A percentile compares a stretch with the other conserved stretches of the same genome.
These are phyloP conservation scores for Ramazzottius varieornatus DNA, from an alignment of 2,888 invertebrate species.

Conservation along the genomic window DNA sequence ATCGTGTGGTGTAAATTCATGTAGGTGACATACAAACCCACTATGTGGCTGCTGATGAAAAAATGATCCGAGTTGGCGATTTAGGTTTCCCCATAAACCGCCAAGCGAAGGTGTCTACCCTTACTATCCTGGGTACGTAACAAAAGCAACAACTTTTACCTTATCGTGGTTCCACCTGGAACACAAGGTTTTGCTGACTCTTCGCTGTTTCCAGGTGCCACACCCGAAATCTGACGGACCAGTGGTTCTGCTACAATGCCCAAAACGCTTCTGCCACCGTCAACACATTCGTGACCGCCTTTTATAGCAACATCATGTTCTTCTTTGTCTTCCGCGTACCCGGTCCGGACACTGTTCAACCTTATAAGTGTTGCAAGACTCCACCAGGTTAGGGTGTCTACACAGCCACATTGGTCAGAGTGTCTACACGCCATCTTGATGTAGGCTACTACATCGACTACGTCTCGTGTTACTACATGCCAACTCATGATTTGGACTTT, in stretches of 20 bases:
- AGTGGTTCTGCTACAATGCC: neutral
- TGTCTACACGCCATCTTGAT: too few relatives aligned
- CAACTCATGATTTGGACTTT: too few relatives aligned
- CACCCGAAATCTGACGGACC: neutral
- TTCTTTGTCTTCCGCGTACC: neutral
- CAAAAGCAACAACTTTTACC: too few relatives aligned
- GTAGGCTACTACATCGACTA: too few relatives aligned
- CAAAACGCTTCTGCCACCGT: neutral
- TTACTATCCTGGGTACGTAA: neutral
- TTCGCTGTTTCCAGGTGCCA: neutral
- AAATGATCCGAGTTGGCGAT: neutral
- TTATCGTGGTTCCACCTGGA: neutral
- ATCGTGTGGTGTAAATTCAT: neutral
- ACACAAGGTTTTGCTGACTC: neutral
- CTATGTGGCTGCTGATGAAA: too few relatives aligned
- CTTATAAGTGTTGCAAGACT: conserved; percentile 1
- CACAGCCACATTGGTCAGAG: too few relatives aligned
- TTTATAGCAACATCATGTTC: neutral
- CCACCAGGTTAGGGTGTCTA: neutral
- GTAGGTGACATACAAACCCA: neutral
- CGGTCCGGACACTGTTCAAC: neutral
- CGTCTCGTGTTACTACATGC: too few relatives aligned
- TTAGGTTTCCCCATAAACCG: neutral
- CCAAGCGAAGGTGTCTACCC: neutral
- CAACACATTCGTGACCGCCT: neutral